Evolutionary conservation across 1,140 invertebrate genomes (phyloP).

Genomic region (Calycopis cecrops): DNA sequence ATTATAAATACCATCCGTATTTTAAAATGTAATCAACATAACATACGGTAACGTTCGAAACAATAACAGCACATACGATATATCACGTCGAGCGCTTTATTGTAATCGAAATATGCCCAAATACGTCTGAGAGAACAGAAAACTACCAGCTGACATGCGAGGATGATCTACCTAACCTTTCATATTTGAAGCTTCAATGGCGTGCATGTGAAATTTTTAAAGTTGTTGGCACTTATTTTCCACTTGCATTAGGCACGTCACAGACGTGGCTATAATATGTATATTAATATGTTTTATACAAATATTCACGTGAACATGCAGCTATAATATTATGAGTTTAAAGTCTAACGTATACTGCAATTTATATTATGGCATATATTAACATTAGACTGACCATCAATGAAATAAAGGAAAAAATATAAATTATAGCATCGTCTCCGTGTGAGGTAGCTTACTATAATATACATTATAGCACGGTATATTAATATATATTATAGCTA

Average conservation of each 20-base stretch:
- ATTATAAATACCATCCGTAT: constrained; percentile 15
- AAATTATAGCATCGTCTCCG: too few species aligned
- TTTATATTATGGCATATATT: too few species aligned
- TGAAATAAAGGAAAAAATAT: too few species aligned
- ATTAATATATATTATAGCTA: too few species aligned
- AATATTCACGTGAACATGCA: too few species aligned
- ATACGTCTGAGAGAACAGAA: constrained; percentile 69
- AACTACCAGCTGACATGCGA: constrained; percentile 68
- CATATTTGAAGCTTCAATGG: constrained; percentile 64
- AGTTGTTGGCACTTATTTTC: constrained; percentile 43
- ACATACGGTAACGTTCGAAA: constrained; percentile 27
- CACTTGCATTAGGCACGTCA: constrained; percentile 46
- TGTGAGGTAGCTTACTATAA: too few species aligned
- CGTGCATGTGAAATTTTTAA: constrained; percentile 64
- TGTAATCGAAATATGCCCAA: constrained; percentile 74
- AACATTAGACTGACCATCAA: too few species aligned
- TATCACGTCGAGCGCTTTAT: constrained; percentile 69
- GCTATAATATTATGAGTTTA: too few species aligned
- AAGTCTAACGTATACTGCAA: too few species aligned
- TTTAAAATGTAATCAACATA: constrained; percentile 15
- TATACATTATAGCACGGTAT: too few species aligned
- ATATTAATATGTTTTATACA: too few species aligned
- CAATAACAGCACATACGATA: constrained; percentile 61
- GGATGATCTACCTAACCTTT: constrained; percentile 49
- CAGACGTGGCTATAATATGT: too few species aligned